phyloP scores from a whole-genome alignment of 2,797 vertebrate species.

The Cichlasoma orientale region DNA sequence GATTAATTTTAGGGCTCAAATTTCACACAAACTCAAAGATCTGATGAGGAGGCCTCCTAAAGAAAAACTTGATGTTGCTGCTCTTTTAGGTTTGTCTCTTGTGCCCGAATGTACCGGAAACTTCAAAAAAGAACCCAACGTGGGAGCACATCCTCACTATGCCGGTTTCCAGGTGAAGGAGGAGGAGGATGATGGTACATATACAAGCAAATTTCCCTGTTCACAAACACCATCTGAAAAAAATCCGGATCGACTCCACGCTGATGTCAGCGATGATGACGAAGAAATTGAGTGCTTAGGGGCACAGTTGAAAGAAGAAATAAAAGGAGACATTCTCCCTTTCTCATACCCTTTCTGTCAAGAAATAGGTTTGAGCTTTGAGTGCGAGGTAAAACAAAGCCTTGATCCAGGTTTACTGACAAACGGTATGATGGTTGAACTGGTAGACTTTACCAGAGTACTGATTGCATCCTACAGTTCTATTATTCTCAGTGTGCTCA shows the following conservation, averaged over 20 bases:
- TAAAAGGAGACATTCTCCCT: not conserved
- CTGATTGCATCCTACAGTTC: conserved; percentile 5
- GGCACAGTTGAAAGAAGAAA: conserved; percentile 1
- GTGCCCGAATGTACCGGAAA: not conserved
- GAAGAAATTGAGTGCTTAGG: not conserved
- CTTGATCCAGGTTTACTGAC: conserved; percentile 29
- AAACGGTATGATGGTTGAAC: conserved; percentile 28
- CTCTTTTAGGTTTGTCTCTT: conserved; percentile 12
- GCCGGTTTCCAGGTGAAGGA: not conserved
- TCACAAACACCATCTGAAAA: not conserved
- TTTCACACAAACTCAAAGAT: conserved; percentile 18
- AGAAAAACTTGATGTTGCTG: conserved; percentile 21
- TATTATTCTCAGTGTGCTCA: conserved; percentile 24
- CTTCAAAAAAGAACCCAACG: not conserved
- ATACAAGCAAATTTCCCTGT: not conserved
- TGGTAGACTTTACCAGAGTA: conserved; percentile 4
- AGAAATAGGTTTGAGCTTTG: conserved; percentile 34
- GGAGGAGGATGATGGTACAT: not conserved
- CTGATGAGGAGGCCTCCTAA: not conserved
- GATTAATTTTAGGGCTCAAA: conserved; percentile 6
- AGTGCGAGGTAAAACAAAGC: conserved; percentile 18
- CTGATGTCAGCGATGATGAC: not conserved
- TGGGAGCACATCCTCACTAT: not conserved
- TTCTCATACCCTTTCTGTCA: conserved; percentile 21
- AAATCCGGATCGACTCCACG: not conserved